Evolutionary conservation across 2,888 invertebrate species (phyloP), one percentile per base, ranked within the genome.

Genomic region (Temnothorax rugatulus): DNA sequence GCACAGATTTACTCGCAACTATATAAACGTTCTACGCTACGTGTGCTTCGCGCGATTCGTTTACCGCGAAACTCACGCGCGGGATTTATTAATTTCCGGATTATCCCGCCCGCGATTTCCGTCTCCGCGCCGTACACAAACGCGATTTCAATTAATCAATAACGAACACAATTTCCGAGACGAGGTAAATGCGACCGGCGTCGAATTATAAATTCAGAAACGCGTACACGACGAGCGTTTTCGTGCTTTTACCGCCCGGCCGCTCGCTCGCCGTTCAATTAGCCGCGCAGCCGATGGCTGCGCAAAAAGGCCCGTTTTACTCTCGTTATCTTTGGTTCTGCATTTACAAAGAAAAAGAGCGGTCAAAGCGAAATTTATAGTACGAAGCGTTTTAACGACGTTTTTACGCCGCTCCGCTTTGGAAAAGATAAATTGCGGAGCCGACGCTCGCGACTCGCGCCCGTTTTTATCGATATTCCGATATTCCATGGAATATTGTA

Each of bases 1-100:
- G 73, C 41, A 34, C 34, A 29, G 63, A 61, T 84, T 86, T 83
- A 83, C 57, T 34, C 86, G 52, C 50, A 69, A 47, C 63, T 38
- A 71, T 38, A 71, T 57, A 81, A 84, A 87, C 54, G 77, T 47
- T 47, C 79, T 54, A 79, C 76, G 57, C 66, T 79, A 83, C 74
- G 79, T 73, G 76, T 82, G 75, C 77, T 59, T 29, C 38, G 9
- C 41, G 38, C 21, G 47, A 47, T 7, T 29, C 18, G 21, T 25
- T 71, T 15, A 34, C 8, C 29, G 69, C 71, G 25, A 74, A 41
- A 47, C 54, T 76, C 52, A 50, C 73, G 82, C 86, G 77, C 52
- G 63, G 68, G 81, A 88, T 86, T 88, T 82, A 88, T 86, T 82
- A 83, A 86, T 77, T 69, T 86, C 82, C 81, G 83, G 83, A 86